These are phyloP conservation scores for Rhadinocentrus ornatus DNA, from an alignment of 2,797 vertebrate genomes.

Conservation along the genomic window DNA sequence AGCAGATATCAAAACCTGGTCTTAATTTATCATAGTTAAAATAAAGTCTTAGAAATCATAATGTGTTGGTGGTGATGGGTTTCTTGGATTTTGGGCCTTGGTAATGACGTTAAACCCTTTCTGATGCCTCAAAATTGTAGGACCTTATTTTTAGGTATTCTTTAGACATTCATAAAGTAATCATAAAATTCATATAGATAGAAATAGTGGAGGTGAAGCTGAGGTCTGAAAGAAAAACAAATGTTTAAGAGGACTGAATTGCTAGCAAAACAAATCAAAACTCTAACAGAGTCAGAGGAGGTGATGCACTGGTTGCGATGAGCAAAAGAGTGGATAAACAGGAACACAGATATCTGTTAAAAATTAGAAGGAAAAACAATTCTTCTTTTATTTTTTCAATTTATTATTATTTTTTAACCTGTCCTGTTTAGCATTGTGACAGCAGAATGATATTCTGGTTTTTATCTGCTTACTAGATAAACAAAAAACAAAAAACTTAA, in stretches of 20 bases:
- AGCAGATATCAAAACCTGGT: background rate
- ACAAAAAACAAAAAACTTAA: no score
- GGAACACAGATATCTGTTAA: background rate
- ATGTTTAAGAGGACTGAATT: background rate
- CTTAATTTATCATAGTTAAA: background rate
- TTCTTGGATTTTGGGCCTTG: conserved; percentile 42
- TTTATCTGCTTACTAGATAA: no score
- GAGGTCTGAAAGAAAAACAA: background rate
- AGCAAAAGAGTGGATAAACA: background rate
- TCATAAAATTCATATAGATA: background rate
- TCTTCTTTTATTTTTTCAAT: background rate
- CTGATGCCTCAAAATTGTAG: conserved; percentile 45
- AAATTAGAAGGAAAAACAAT: background rate
- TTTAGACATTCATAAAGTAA: background rate
- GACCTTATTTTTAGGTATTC: background rate
- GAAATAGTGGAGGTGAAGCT: background rate
- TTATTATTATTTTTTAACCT: background rate
- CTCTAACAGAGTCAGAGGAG: background rate
- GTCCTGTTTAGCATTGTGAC: no score
- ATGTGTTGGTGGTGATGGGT: background rate
- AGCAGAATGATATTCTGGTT: no score
- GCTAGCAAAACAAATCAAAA: background rate
- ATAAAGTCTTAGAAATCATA: background rate
- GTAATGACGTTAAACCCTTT: conserved; percentile 49
- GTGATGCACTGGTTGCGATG: background rate